Evolutionary conservation across 2,888 invertebrate genomes (phyloP), one percentile per base, ranked within the genome.

Genomic region (Drepanosiphum platanoidis): DNA sequence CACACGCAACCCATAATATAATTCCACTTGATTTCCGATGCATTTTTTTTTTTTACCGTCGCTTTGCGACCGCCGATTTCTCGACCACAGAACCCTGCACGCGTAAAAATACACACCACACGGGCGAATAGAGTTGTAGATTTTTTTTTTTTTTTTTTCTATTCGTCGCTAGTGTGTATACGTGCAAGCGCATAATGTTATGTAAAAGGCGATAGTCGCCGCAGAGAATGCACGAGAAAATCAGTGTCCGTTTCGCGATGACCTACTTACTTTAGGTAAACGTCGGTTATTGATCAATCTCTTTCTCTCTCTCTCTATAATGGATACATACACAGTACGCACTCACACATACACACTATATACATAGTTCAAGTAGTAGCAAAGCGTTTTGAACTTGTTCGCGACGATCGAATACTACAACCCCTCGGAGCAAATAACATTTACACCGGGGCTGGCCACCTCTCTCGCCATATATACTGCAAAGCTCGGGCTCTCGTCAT

Each of bases 281-380:
- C 52, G 83, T 68, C 68, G 52, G 84, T 77, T 84, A 84, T 84
- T 68, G 84, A 84, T 84, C 84, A 77, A 84, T 84, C 68, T 77
- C 84, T 74, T n/a, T 61, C 61, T 61, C 27, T 27, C 27, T 61
- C 42, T 22, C 22, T 64, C 52, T 70, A 15, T 64, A 34, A 79
- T 79, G 34, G 46, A 68, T 52, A 79, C 61, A 64, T 78, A 34
- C n/a, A 52, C 79, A 46, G 34, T 79, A 27, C n/a, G 66, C 22
- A 64, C n/a, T 30, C 8, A 4, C 15, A 68, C 68, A 68, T 18
- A 80, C 1, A 58, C 11, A 46, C n/a, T 22, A 13, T 4, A 78
- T 4, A 34, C 5, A 22, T 46, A 52, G 34, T 46, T 27, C 52
- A 72, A 61, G 71, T 71, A 82, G 27, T 42, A 72, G 58, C 58